Conservation (phyloP, 2,888 invertebrate genomes). For the Mechanitis messenoides region DNA sequence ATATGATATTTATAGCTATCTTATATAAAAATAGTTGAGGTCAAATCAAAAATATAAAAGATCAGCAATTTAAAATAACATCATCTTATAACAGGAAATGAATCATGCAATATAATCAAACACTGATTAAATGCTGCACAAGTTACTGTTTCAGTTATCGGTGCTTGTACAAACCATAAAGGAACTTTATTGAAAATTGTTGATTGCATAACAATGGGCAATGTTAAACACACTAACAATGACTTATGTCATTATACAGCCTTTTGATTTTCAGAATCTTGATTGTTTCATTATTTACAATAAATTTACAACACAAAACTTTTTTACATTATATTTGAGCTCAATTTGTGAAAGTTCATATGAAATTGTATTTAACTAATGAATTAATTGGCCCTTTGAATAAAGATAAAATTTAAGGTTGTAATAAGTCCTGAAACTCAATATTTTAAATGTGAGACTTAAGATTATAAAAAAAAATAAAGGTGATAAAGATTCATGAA, state of each 20-base stretch:
- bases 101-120: constrained; percentile 54
- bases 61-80: not conserved
- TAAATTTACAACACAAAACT: too few species aligned
- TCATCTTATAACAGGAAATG: constrained; percentile 42
- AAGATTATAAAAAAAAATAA: too few species aligned
- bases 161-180: constrained; percentile 56
- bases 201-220: constrained; percentile 71
- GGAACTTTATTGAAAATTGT: constrained; percentile 70
- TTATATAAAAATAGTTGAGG: not conserved
- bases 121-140: constrained; percentile 54
- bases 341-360: too few species aligned
- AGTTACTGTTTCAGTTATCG: constrained; percentile 49
- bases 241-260: constrained; percentile 37
- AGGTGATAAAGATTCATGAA: too few species aligned
- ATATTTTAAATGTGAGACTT: too few species aligned
- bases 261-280: not conserved
- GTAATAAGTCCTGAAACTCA: too few species aligned
- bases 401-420: too few species aligned
- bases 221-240: constrained; percentile 56
- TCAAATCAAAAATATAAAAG: not conserved
- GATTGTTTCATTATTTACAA: too few species aligned
- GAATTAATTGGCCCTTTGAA: too few species aligned
- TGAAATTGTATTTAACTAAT: too few species aligned
- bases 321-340: too few species aligned
- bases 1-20: too few species aligned